phyloP scores from a whole-genome alignment of 1,140 invertebrate species.

The Leptopilina boulardi region DNA sequence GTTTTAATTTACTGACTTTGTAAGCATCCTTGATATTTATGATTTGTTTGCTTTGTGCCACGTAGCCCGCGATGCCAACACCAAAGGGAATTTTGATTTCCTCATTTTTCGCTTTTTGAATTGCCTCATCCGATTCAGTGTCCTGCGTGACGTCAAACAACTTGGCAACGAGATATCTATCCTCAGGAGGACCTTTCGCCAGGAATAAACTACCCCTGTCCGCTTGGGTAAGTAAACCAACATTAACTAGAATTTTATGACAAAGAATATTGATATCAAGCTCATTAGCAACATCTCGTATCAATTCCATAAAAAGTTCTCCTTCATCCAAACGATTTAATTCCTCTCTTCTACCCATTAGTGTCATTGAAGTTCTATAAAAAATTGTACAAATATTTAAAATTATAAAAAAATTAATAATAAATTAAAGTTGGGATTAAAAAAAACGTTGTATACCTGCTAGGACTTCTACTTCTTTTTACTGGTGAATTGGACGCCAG shows the following conservation, averaged over 20 bases:
- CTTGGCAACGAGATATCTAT: conserved; percentile 91
- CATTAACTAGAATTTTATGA: conserved; percentile 95
- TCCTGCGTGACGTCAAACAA: conserved; percentile 94
- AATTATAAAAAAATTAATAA: background rate
- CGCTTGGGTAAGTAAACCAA: conserved; percentile 89
- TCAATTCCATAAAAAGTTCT: conserved; percentile 94
- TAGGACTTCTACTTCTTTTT: conserved; percentile 74
- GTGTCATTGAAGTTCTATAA: conserved; percentile 64
- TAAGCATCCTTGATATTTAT: conserved; percentile 96
- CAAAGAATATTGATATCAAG: conserved; percentile 94
- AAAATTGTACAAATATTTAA: background rate
- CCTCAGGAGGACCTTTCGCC: conserved; percentile 85
- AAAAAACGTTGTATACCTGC: conserved; percentile 75
- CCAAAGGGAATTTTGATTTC: conserved; percentile 93
- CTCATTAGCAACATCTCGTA: conserved; percentile 94
- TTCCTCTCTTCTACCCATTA: conserved; percentile 76
- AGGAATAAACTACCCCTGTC: conserved; percentile 92
- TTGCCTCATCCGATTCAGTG: conserved; percentile 87
- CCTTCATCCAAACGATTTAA: conserved; percentile 79
- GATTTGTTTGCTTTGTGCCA: conserved; percentile 90
- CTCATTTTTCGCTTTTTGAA: conserved; percentile 83
- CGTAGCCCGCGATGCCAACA: conserved; percentile 91
- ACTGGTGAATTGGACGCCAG: conserved; percentile 83
- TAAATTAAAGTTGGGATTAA: background rate
- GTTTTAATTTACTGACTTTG: conserved; percentile 78